Percentiles rank a stretch among this genome's conserved stretches.
Evolutionary conservation across 2,888 invertebrate species (phyloP).

Genomic region (Auanema sp.): DNA sequence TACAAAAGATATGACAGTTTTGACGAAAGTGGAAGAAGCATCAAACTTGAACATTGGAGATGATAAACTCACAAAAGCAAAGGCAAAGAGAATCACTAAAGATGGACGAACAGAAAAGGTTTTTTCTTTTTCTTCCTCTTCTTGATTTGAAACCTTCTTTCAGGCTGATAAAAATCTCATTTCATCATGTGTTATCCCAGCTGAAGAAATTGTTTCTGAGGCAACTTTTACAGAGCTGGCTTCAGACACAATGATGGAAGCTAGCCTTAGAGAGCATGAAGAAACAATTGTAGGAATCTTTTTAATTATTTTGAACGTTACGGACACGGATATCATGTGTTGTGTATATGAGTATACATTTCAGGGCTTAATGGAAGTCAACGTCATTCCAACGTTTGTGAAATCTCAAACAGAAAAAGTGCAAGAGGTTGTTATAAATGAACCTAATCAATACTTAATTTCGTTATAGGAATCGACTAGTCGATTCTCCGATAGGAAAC

Average conservation of each 20-base stretch:
- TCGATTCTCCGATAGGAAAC: conserved; percentile 42
- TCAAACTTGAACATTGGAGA: background rate
- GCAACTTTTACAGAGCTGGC: background rate
- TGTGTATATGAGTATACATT: too few species aligned
- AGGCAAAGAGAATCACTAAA: conserved; percentile 15
- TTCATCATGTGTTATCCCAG: too few species aligned
- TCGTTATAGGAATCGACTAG: conserved; percentile 32
- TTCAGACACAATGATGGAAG: background rate
- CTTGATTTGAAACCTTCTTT: background rate
- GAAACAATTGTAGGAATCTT: background rate
- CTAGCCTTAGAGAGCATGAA: background rate
- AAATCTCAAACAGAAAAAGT: conserved; percentile 37
- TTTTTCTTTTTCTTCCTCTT: background rate
- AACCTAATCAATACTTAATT: conserved; percentile 8
- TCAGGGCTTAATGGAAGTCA: conserved; percentile 31
- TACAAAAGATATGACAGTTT: conserved; percentile 16
- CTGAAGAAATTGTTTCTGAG: background rate
- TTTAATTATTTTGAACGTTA: background rate
- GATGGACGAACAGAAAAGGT: conserved; percentile 17
- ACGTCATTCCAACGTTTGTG: conserved; percentile 45
- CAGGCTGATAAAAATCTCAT: background rate
- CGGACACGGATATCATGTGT: too few species aligned
- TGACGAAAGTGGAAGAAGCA: conserved; percentile 2
- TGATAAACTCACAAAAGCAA: conserved; percentile 8
- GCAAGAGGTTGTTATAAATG: too few species aligned